Base-by-base conservation (phyloP, 2,888 invertebrate genomes). In the Microchrysa polita region DNA sequence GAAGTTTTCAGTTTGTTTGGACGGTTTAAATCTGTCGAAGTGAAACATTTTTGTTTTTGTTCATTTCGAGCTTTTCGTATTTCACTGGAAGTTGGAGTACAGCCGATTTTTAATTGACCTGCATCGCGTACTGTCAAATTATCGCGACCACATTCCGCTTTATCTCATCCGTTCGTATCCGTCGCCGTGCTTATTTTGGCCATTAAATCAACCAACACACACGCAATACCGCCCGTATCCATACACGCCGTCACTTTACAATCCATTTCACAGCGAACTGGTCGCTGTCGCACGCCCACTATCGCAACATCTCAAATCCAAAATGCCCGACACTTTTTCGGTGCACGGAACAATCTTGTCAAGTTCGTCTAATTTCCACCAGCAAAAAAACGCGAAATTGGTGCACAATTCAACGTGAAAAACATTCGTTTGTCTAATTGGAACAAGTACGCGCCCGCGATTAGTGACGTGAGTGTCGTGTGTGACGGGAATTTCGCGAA, bases 251-350 rank as follows among this genome's bases (percentile, higher is more conserved):
- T 65, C 65, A 65, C 9, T 12, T 7, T 65, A 16, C 48, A 65
- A 18, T 20, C 5, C 48, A 48, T 65, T 44, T 48, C 20, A 42
- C 22, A 48, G 42, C 20, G n/a, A 44, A 42, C 42, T 65, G 65
- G 16, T n/a, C 48, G 48, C 48, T 42, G 61, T 48, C 65, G 65
- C 65, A 65, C 60, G 23, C 9, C 65, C 65, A 27, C 27, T 14
- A 34, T 34, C 34, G 34, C 18, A 27, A 65, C 2, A 20, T 27
- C 65, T n/a, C n/a, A n/a, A 65, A 65, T 65, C 65, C 65, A 65
- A 65, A 65, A 65, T 65, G 65, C 65, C 65, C 65, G 65, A 65
- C 65, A 65, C 65, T 65, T 65, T 61, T 65, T 65, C 22, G 48
- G 65, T 65, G 65, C 65, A 65, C 48, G 65, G 65, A 44, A 65